Evolutionary conservation across 1,140 invertebrate species (phyloP).

Genomic region (Cyclina sinensis): DNA sequence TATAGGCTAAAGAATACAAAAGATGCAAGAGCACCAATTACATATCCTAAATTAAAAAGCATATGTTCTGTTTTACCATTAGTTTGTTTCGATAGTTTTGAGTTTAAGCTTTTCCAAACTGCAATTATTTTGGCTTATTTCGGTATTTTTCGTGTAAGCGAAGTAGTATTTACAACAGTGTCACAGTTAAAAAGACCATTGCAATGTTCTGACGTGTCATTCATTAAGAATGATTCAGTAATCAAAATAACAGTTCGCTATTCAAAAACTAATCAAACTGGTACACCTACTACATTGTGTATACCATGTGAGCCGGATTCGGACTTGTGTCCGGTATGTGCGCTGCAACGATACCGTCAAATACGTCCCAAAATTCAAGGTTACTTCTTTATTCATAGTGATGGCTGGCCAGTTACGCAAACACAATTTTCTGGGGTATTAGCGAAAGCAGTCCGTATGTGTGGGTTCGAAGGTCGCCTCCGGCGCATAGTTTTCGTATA

Average conservation of each 20-base stretch:
- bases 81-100: not conserved
- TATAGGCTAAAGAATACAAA: not conserved
- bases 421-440: not conserved
- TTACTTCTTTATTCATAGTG: not conserved
- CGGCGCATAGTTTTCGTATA: not conserved
- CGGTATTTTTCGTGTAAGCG: slow-evolving; percentile 15
- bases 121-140: slow-evolving; percentile 2
- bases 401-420: not conserved
- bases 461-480: not conserved
- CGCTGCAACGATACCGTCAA: not conserved
- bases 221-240: not conserved
- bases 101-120: not conserved
- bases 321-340: not conserved
- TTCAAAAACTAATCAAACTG: not conserved
- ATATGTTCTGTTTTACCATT: not conserved
- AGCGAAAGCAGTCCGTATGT: not conserved
- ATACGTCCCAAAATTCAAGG: not conserved
- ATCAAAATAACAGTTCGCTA: not conserved
- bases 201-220: not conserved
- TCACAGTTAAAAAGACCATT: not conserved
- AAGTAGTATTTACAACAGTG: not conserved
- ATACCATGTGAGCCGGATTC: not conserved
- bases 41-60: not conserved
- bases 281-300: not conserved
- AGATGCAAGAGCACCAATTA: slow-evolving; percentile 12